Percentiles rank a stretch among this genome's conserved stretches.
Evolutionary conservation across 2,113 vertebrate species (phyloP).

Genomic region (Catagonus wagneri): DNA sequence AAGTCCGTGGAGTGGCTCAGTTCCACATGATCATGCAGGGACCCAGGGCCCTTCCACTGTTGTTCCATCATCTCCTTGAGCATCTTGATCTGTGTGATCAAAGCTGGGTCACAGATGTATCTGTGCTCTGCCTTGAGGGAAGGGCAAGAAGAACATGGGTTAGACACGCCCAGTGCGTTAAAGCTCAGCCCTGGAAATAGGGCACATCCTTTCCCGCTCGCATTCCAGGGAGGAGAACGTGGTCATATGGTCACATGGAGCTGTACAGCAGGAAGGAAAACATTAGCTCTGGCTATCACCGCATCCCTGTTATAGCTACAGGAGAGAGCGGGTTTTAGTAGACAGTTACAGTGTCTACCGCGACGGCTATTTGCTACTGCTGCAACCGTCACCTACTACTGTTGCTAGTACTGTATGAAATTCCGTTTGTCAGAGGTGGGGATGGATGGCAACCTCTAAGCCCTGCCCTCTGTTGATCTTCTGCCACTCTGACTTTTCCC

Average conservation of each 20-base stretch:
- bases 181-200: not conserved
- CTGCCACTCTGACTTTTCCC: not conserved
- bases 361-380: not conserved
- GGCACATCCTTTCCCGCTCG: not conserved
- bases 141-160: not conserved
- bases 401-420: not conserved
- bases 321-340: not conserved
- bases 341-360: not conserved
- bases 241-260: not conserved
- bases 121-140: not conserved
- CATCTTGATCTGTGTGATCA: not conserved
- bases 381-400: too few species aligned
- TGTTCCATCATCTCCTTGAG: not conserved
- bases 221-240: not conserved
- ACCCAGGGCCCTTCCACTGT: not conserved
- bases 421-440: not conserved
- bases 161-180: accelerated
- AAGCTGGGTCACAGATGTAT: not conserved
- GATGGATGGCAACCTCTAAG: not conserved
- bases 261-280: not conserved
- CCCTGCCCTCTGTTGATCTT: not conserved
- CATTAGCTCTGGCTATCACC: not conserved
- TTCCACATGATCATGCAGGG: not conserved
- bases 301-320: not conserved
- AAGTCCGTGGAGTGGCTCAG: not conserved